A percentile compares a stretch with the other conserved stretches of the same genome.
These are phyloP conservation scores for Metopia argyrocephala DNA, from an alignment of 2,888 invertebrate species.

Conservation along the genomic window DNA sequence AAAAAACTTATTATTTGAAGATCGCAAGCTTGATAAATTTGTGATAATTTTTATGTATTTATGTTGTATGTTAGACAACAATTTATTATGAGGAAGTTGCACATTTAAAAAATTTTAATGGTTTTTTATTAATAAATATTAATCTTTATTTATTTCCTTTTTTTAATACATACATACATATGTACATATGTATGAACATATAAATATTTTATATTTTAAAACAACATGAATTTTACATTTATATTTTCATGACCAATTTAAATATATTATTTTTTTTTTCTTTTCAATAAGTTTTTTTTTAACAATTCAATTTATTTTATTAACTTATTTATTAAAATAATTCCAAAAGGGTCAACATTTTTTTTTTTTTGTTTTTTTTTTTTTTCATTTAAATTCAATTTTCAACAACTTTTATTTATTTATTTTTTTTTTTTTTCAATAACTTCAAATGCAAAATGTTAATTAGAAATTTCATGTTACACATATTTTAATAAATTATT, in stretches of 20 bases:
- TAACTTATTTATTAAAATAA: background rate
- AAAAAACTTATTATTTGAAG: too few relatives aligned
- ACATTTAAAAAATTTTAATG: too few relatives aligned
- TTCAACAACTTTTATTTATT: background rate
- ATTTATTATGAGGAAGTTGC: too few relatives aligned
- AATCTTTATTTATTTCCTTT: background rate
- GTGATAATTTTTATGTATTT: too few relatives aligned
- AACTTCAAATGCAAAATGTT: background rate
- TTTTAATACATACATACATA: background rate
- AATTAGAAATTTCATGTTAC: background rate
- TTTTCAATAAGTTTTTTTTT: slow-evolving; percentile 7
- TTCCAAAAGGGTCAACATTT: background rate
- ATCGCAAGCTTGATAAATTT: too few relatives aligned
- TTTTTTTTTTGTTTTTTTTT: background rate
- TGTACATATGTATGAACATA: too few relatives aligned
- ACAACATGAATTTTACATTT: background rate
- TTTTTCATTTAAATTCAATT: background rate
- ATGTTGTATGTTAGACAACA: too few relatives aligned
- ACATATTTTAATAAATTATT: too few relatives aligned
- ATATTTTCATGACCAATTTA: background rate
- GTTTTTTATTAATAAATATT: background rate
- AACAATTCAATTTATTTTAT: background rate
- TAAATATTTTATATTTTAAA: background rate
- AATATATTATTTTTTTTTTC: background rate
- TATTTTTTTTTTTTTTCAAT: background rate